Percentiles rank a stretch among this genome's conserved stretches.
These are phyloP conservation scores for Eueremaeus valkanovi DNA, from an alignment of 2,888 invertebrate species.

Conservation along the genomic window DNA sequence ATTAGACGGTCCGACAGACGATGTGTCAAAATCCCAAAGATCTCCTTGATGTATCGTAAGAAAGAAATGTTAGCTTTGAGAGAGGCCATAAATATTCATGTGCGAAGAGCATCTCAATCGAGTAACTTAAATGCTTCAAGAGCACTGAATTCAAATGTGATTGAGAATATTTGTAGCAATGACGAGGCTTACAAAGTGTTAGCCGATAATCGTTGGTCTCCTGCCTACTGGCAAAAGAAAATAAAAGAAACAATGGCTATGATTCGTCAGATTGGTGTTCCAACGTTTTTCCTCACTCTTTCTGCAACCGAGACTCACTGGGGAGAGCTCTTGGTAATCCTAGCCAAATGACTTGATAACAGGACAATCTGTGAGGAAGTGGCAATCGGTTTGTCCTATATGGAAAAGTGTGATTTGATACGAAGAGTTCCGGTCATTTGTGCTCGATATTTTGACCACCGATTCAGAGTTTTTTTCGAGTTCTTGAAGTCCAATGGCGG, in stretches of 20 bases:
- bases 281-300: constrained; percentile 25
- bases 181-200: not conserved
- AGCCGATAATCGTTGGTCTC: constrained; percentile 45
- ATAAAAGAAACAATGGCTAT: constrained; percentile 35
- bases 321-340: constrained; percentile 26
- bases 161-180: not conserved
- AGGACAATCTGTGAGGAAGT: not conserved
- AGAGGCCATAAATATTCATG: not conserved
- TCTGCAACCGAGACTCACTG: constrained; percentile 32
- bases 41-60: not conserved
- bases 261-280: constrained; percentile 16
- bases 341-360: constrained; percentile 43
- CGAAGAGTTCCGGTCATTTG: constrained; percentile 47
- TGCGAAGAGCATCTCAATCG: not conserved
- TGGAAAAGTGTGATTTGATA: constrained; percentile 38
- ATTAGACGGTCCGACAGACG: not conserved
- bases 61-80: not conserved
- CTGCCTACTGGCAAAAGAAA: constrained; percentile 38
- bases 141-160: not conserved
- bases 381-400: not conserved
- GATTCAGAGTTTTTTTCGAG: constrained; percentile 43
- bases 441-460: constrained; percentile 47
- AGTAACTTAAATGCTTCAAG: not conserved
- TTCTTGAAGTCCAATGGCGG: not conserved
- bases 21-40: not conserved